A percentile compares a stretch with the other conserved stretches of the same genome.
These are phyloP conservation scores for Drusus annulatus DNA, from an alignment of 1,140 invertebrate species.

Conservation along the genomic window DNA sequence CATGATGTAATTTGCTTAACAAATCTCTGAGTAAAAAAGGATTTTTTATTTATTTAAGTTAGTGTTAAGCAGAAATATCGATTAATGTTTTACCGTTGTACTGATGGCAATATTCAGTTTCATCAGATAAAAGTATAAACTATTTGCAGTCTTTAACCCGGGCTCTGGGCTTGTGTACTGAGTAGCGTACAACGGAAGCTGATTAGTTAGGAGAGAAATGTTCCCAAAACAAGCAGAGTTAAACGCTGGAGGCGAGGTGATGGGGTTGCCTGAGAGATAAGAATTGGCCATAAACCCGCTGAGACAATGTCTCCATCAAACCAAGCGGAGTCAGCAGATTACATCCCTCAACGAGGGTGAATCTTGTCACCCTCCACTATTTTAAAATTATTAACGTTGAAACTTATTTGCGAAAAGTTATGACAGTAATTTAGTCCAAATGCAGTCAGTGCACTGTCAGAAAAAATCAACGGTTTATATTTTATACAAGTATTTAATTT, in stretches of 20 bases:
- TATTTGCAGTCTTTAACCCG: too few relatives aligned
- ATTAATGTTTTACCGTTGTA: too few relatives aligned
- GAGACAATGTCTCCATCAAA: conserved; percentile 51
- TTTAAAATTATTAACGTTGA: conserved; percentile 47
- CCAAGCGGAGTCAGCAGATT: conserved; percentile 50
- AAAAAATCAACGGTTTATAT: too few relatives aligned
- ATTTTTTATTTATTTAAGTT: too few relatives aligned
- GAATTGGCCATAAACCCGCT: conserved; percentile 53
- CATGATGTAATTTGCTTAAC: too few relatives aligned
- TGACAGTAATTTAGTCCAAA: background rate
- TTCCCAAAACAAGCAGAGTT: conserved; percentile 53
- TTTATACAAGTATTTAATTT: too few relatives aligned
- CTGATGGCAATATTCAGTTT: too few relatives aligned
- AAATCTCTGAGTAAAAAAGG: too few relatives aligned
- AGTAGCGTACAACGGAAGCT: conserved; percentile 12
- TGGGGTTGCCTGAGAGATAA: conserved; percentile 51
- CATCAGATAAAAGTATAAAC: too few relatives aligned
- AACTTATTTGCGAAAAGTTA: background rate
- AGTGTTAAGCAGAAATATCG: too few relatives aligned
- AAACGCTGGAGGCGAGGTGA: conserved; percentile 45
- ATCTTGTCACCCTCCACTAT: conserved; percentile 54
- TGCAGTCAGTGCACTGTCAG: background rate
- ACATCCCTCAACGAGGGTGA: background rate
- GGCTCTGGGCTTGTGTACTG: too few relatives aligned
- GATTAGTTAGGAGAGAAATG: conserved; percentile 35